These are phyloP conservation scores for Eueides isabella DNA, from an alignment of 1,140 invertebrate genomes.

Conservation along the genomic window DNA sequence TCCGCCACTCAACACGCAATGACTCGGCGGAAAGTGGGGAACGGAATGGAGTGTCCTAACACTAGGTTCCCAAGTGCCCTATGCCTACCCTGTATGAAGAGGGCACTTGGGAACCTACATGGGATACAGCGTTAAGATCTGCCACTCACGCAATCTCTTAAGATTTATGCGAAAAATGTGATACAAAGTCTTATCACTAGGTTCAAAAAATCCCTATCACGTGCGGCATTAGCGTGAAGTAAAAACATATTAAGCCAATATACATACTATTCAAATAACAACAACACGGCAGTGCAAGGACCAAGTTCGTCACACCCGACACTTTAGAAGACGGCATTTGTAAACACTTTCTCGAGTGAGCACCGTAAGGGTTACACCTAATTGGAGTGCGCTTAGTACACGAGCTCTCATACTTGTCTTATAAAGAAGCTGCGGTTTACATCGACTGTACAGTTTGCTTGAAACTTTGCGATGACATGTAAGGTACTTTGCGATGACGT, in stretches of 20 bases:
- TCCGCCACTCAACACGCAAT: too few species aligned
- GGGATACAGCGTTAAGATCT: too few species aligned
- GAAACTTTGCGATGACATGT: constrained; percentile 9
- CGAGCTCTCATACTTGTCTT: constrained; percentile 48
- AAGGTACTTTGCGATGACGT: background rate
- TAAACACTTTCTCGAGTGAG: constrained; percentile 44
- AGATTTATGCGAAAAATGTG: too few species aligned
- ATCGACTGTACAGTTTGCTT: constrained; percentile 32
- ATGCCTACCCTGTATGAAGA: too few species aligned
- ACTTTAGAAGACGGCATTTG: constrained; percentile 39
- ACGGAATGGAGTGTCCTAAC: too few species aligned
- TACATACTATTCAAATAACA: background rate
- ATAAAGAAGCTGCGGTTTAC: constrained; percentile 49
- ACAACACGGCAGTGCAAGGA: background rate
- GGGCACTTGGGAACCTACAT: too few species aligned
- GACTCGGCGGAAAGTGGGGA: too few species aligned
- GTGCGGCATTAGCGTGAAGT: too few species aligned
- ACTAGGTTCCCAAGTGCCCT: too few species aligned
- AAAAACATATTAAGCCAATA: background rate
- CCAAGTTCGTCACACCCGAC: constrained; percentile 33
- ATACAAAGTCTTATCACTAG: too few species aligned
- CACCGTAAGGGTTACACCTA: constrained; percentile 48
- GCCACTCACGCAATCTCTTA: too few species aligned
- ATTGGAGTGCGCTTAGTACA: constrained; percentile 64
- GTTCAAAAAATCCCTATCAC: too few species aligned